Percentiles rank a stretch among this genome's conserved stretches.
Conservation (phyloP, 1,140 invertebrate species). For the Aplysia californica region DNA sequence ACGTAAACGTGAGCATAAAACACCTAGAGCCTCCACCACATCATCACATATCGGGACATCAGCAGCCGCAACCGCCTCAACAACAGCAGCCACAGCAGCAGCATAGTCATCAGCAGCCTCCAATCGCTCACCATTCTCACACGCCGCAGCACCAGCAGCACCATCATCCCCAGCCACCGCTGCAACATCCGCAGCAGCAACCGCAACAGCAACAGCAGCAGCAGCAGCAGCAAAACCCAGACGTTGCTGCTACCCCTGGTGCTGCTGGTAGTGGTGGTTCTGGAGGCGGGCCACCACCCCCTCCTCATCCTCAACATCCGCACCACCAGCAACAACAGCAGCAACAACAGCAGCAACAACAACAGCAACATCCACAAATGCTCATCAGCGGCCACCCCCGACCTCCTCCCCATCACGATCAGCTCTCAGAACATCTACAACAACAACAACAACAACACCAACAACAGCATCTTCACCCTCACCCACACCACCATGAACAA, state of each 20-base stretch:
- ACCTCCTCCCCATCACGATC: not conserved
- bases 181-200: not conserved
- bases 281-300: too few relatives aligned
- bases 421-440: conserved; percentile 1
- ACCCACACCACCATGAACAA: conserved; percentile 15
- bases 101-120: conserved; percentile 20
- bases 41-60: too few relatives aligned
- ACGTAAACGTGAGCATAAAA: not conserved
- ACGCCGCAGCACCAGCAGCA: not conserved
- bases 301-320: not conserved
- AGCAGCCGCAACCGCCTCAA: conserved; percentile 19
- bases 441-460: conserved; percentile 11
- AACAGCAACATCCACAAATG: conserved; percentile 3
- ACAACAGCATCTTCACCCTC: conserved; percentile 7
- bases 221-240: conserved; percentile 1
- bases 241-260: too few relatives aligned
- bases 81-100: conserved; percentile 20
- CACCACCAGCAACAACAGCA: conserved; percentile 24
- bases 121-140: not conserved
- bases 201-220: conserved; percentile 12
- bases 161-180: not conserved
- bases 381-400: not conserved
- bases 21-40: not conserved
- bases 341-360: conserved; percentile 20
- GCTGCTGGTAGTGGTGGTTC: too few relatives aligned